phyloP scores from a whole-genome alignment of 2,797 vertebrate species.

The Botia almorhae region DNA sequence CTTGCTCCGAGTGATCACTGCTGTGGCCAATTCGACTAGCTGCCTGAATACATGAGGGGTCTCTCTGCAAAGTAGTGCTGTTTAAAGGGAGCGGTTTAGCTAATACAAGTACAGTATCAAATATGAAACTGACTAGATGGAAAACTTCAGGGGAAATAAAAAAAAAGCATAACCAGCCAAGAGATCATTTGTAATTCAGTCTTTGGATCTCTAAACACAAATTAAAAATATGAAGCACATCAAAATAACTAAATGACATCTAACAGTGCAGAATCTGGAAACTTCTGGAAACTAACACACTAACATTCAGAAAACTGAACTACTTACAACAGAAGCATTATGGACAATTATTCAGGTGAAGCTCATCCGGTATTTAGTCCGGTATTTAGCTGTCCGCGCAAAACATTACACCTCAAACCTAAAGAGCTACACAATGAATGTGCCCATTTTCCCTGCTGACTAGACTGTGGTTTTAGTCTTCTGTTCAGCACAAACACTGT shows the following conservation, averaged over 20 bases:
- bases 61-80: constrained; percentile 73
- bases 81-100: constrained; percentile 68
- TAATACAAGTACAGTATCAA: constrained; percentile 26
- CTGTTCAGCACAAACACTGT: neutral
- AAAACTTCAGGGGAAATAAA: constrained; percentile 30
- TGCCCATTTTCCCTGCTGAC: neutral
- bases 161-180: constrained; percentile 51
- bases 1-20: constrained; percentile 69
- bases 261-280: constrained; percentile 21
- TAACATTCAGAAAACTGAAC: neutral
- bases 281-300: neutral
- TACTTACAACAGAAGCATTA: constrained; percentile 9
- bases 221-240: neutral
- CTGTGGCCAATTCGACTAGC: constrained; percentile 65
- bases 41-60: constrained; percentile 65
- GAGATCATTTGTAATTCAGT: constrained; percentile 59
- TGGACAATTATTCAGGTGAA: neutral
- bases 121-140: neutral
- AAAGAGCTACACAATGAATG: neutral
- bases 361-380: neutral
- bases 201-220: constrained; percentile 85
- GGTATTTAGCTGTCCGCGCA: no score
- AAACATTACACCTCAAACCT: neutral
- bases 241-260: constrained; percentile 1
- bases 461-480: neutral